Conservation (phyloP, 2,113 vertebrate species). For the Tragelaphus buxtoni region DNA sequence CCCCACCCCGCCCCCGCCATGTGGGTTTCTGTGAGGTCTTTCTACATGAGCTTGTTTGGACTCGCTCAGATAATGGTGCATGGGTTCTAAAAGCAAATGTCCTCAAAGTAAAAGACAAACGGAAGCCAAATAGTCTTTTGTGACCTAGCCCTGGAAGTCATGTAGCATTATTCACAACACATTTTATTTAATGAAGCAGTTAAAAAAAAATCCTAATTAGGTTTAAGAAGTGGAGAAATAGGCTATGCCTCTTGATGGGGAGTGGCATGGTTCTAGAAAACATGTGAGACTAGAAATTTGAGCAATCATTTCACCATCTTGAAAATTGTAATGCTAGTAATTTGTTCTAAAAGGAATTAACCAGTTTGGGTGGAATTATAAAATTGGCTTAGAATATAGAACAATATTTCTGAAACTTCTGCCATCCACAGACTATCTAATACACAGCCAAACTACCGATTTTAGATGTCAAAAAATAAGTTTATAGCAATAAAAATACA, state of each 20-base stretch:
- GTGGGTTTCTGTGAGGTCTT: not conserved
- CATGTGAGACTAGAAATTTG: not conserved
- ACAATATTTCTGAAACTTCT: not conserved
- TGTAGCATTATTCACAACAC: not conserved
- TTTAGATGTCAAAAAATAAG: not conserved
- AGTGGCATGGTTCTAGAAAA: not conserved
- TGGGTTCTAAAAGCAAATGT: not conserved
- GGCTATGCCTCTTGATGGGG: not conserved
- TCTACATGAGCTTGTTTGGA: not conserved
- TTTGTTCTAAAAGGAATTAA: not conserved
- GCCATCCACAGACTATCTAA: not conserved
- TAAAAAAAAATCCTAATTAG: not conserved
- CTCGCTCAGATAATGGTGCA: not conserved
- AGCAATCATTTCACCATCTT: not conserved
- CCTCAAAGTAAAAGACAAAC: not conserved
- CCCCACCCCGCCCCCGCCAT: no score
- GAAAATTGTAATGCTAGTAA: not conserved
- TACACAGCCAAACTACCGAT: not conserved
- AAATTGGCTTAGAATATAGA: not conserved
- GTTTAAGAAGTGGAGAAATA: not conserved
- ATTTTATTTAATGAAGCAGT: not conserved
- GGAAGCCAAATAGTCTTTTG: not conserved
- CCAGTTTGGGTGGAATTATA: not conserved
- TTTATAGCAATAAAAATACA: not conserved
- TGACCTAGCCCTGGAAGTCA: not conserved